Evolutionary conservation across 2,888 invertebrate genomes (phyloP), one percentile per base, ranked within the genome.

Genomic region (Tipula helvola): DNA sequence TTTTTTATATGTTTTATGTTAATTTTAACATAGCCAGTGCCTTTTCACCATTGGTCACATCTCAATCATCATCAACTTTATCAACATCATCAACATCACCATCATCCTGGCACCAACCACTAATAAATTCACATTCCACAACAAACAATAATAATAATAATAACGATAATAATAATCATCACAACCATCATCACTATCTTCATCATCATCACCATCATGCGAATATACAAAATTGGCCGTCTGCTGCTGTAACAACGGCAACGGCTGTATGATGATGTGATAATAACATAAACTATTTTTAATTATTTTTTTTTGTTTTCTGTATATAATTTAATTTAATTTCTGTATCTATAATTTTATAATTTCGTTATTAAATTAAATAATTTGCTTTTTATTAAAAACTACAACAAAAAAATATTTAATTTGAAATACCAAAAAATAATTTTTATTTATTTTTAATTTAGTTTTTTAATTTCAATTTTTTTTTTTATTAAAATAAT

Each of bases 51-150:
- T 90, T 91, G 90, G 91, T 91, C 88, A 87, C 88, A 85, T 87
- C 88, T 89, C 90, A 90, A 86, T 86, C 87, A 85, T 87, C 44
- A 86, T 86, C 86, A 28, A 36, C 86, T 28, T 28, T 47, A 44
- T 86, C 44, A 86, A 86, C 87, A 87, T 86, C 87, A 83, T 86
- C 87, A 87, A 86, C 87, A 71, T 91, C 91, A 90, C 90, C 91
- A 91, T 90, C 91, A 88, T 91, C 91, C 88, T 91, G 91, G 91
- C 91, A 91, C 89, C 91, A 91, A 89, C 90, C 91, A 87, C 89
- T 91, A 83, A 90, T 91, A 89, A 90, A 91, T 89, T 90, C 91
- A 88, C 89, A 89, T 88, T 88, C 88, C 87, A 88, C 89, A 88
- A 90, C 90, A 88, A 90, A 91, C 86, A 71, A 71, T 71, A 71